Percentiles rank a stretch among this genome's conserved stretches.
Conservation (phyloP, 2,113 vertebrate genomes). For the Sturnira hondurensis region DNA sequence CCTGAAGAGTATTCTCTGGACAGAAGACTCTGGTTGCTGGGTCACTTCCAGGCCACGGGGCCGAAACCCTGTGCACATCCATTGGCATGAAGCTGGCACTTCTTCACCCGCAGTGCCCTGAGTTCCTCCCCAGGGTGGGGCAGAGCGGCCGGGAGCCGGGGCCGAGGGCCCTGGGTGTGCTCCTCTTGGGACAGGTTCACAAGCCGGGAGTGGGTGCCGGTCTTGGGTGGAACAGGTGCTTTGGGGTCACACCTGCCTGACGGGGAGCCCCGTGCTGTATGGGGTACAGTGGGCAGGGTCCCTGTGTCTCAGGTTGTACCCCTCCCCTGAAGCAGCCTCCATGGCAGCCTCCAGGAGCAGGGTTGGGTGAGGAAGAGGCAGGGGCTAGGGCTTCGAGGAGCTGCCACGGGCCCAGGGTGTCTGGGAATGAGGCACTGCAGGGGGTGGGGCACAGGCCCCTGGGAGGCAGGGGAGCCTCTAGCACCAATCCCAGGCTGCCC, state of each 20-base stretch:
- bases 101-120: constrained; percentile 17
- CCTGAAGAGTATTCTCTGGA: background rate
- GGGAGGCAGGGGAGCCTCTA: background rate
- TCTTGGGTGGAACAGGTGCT: background rate
- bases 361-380: constrained; percentile 6
- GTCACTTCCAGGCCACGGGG: background rate
- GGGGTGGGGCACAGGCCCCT: background rate
- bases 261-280: background rate
- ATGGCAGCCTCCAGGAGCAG: constrained; percentile 52
- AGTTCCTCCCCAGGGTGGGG: background rate
- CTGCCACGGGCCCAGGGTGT: constrained; percentile 33
- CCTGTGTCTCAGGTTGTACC: constrained; percentile 64
- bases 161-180: background rate
- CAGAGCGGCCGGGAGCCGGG: background rate
- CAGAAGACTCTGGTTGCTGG: background rate
- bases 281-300: constrained; percentile 15
- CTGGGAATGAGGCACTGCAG: background rate
- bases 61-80: background rate
- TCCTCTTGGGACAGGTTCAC: background rate
- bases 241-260: background rate
- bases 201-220: too few species aligned
- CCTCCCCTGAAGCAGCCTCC: constrained; percentile 45
- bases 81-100: background rate
- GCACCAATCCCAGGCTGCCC: background rate
- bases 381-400: too few species aligned